These are phyloP conservation scores for Ormyrus rosae DNA, from an alignment of 2,888 invertebrate genomes.

Conservation along the genomic window DNA sequence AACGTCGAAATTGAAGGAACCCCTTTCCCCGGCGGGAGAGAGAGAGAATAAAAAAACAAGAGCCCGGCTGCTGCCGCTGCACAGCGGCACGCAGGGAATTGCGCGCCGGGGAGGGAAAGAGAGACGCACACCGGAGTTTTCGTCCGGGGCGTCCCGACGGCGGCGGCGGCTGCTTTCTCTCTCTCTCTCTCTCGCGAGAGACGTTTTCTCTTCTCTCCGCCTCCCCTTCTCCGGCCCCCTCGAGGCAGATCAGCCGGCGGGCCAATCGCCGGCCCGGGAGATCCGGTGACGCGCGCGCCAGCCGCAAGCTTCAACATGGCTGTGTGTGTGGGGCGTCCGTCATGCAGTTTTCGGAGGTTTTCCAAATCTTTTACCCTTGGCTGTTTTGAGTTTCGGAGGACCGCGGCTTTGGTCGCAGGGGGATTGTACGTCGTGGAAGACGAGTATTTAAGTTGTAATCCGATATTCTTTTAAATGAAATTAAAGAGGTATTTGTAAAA, in stretches of 20 bases:
- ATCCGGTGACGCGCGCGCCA: constrained; percentile 43
- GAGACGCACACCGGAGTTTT: constrained; percentile 37
- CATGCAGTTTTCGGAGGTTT: too few relatives aligned
- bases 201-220: constrained; percentile 24
- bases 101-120: constrained; percentile 9
- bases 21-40: background rate
- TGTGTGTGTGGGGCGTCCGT: constrained; percentile 14
- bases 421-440: too few relatives aligned
- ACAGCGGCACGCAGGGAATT: constrained; percentile 32
- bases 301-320: constrained; percentile 54
- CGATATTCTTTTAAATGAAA: too few relatives aligned
- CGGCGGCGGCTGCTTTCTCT: constrained; percentile 13
- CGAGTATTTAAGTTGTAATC: too few relatives aligned
- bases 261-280: constrained; percentile 45
- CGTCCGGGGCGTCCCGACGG: constrained; percentile 46
- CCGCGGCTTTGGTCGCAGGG: too few relatives aligned
- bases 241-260: constrained; percentile 42
- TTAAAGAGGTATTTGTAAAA: too few relatives aligned
- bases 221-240: constrained; percentile 8
- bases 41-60: background rate
- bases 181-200: constrained; percentile 17
- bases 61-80: constrained; percentile 2
- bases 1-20: constrained; percentile 43
- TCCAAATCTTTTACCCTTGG: too few relatives aligned
- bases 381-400: too few relatives aligned